A percentile compares a stretch with the other conserved stretches of the same genome.
These are phyloP conservation scores for Hermetia illucens DNA, from an alignment of 1,140 invertebrate species.

Conservation along the genomic window DNA sequence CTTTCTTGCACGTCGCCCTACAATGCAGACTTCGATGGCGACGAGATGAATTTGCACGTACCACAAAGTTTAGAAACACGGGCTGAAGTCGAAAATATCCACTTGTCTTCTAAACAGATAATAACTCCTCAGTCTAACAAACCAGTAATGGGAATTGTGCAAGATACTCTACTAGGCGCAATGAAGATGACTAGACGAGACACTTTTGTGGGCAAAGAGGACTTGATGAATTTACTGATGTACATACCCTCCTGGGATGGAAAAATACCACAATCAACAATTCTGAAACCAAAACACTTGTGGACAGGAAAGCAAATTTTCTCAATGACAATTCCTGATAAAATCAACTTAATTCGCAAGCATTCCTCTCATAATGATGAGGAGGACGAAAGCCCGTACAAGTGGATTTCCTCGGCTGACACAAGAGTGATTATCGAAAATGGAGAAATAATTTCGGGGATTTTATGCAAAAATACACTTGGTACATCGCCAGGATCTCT, in stretches of 20 bases:
- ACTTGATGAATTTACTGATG: conserved; percentile 52
- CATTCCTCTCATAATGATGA: conserved; percentile 53
- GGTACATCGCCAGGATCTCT: conserved; percentile 56
- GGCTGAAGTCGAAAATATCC: conserved; percentile 48
- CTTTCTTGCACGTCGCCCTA: conserved; percentile 50
- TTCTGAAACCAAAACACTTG: background rate
- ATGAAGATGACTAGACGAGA: conserved; percentile 57
- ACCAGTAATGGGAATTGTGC: conserved; percentile 57
- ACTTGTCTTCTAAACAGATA: conserved; percentile 47
- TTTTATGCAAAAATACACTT: conserved; percentile 63
- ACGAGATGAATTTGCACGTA: conserved; percentile 57
- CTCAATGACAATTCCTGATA: conserved; percentile 40
- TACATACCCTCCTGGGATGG: too few relatives aligned
- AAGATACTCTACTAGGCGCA: conserved; percentile 51
- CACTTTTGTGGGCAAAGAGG: conserved; percentile 43
- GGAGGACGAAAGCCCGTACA: conserved; percentile 56
- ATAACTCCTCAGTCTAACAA: conserved; percentile 44
- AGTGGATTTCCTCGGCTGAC: conserved; percentile 68
- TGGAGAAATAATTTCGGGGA: conserved; percentile 54
- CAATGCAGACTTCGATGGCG: conserved; percentile 58
- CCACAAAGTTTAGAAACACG: conserved; percentile 51
- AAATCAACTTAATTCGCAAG: conserved; percentile 44
- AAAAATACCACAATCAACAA: too few relatives aligned
- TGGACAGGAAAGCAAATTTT: background rate
- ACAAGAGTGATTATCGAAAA: conserved; percentile 65